Percentiles rank a stretch among this genome's conserved stretches.
phyloP scores from a whole-genome alignment of 2,888 invertebrate species.

The Byasa hedistus region DNA sequence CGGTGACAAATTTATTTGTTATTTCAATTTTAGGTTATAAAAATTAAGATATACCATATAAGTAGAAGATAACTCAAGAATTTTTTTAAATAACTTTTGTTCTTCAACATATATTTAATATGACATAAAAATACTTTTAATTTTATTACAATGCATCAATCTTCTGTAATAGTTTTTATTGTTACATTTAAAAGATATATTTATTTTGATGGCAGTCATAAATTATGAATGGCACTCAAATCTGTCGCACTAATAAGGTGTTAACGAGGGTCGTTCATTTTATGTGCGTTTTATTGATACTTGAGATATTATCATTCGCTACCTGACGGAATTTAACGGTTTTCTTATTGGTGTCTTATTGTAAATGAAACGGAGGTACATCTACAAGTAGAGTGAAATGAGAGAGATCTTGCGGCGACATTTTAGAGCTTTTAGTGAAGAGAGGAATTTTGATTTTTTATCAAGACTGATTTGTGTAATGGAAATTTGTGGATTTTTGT shows the following conservation, averaged over 20 bases:
- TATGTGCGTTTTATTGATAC: conserved; percentile 75
- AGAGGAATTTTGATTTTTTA: conserved; percentile 35
- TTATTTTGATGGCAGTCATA: conserved; percentile 54
- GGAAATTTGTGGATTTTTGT: not conserved
- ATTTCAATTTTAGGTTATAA: conserved; percentile 1
- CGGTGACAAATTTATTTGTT: conserved; percentile 1
- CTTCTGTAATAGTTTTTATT: conserved; percentile 25
- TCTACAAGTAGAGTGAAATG: not conserved
- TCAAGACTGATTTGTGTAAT: conserved; percentile 4
- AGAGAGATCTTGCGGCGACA: conserved; percentile 44
- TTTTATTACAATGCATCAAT: conserved; percentile 11
- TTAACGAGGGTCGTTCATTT: conserved; percentile 74
- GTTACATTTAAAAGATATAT: conserved; percentile 25
- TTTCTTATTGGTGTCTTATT: conserved; percentile 64
- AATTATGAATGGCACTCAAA: conserved; percentile 66
- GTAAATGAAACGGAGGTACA: conserved; percentile 31
- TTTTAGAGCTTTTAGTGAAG: conserved; percentile 55
- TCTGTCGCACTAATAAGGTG: conserved; percentile 72
- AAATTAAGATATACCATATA: not conserved
- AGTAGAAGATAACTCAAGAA: not conserved
- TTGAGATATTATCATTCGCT: conserved; percentile 52
- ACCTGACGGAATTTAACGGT: conserved; percentile 47
- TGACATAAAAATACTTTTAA: not conserved
- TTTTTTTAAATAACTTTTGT: not conserved
- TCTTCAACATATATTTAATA: not conserved